phyloP scores from a whole-genome alignment of 2,113 vertebrate species.

The Porphyrio hochstetteri region DNA sequence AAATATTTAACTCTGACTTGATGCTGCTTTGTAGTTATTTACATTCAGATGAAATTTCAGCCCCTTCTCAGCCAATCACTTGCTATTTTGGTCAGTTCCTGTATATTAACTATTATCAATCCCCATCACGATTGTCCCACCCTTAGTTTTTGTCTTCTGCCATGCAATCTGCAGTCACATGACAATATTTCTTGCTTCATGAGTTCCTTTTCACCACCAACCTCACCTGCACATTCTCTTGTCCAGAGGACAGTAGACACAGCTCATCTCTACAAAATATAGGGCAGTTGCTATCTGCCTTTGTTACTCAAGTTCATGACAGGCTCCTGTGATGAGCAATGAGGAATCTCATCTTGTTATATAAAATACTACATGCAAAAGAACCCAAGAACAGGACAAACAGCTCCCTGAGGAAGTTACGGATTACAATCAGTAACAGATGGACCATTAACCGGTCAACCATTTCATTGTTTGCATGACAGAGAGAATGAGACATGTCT shows the following conservation, averaged over 20 bases:
- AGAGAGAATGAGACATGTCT: background rate
- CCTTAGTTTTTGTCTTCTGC: background rate
- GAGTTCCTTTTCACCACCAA: background rate
- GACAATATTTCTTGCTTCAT: background rate
- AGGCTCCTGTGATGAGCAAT: background rate
- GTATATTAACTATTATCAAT: background rate
- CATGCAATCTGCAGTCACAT: background rate
- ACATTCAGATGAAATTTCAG: background rate
- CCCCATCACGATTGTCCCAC: background rate
- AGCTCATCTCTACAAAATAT: background rate
- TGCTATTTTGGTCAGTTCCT: background rate
- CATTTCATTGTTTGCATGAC: background rate
- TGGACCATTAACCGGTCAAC: background rate
- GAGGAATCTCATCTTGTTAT: slow-evolving; percentile 5
- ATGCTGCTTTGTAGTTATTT: background rate
- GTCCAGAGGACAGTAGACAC: background rate
- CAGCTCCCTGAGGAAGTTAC: slow-evolving; percentile 32
- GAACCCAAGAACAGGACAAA: slow-evolving; percentile 15
- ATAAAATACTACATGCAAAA: slow-evolving; percentile 6
- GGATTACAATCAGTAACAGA: slow-evolving; percentile 27
- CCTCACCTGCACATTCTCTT: background rate
- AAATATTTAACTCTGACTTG: background rate
- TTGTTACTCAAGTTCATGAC: background rate
- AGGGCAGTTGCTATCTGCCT: background rate
- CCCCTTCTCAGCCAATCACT: background rate